These are phyloP conservation scores for Spea bombifrons DNA, from an alignment of 2,113 vertebrate species.

Conservation along the genomic window DNA sequence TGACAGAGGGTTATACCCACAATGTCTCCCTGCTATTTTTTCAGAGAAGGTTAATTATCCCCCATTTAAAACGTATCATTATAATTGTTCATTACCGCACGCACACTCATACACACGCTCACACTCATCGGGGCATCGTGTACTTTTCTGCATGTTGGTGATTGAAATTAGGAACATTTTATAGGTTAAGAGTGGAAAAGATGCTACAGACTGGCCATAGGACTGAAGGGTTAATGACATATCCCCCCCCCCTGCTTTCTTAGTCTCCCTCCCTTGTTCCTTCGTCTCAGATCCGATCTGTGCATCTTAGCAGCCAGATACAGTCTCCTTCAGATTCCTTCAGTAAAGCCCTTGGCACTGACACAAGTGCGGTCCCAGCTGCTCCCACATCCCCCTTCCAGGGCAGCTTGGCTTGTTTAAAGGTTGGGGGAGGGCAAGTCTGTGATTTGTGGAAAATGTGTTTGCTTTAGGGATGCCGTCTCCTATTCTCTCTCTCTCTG, in stretches of 20 bases:
- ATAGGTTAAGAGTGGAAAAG: too few species aligned
- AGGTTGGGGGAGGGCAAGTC: background rate
- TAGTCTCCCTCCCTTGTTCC: slow-evolving; percentile 38
- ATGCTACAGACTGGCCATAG: background rate
- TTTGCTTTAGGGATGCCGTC: too few species aligned
- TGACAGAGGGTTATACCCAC: too few species aligned
- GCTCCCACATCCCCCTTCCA: slow-evolving; percentile 87
- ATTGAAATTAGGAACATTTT: too few species aligned
- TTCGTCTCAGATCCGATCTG: slow-evolving; percentile 58
- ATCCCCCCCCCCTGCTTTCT: background rate
- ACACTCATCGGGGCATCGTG: too few species aligned
- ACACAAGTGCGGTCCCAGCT: slow-evolving; percentile 94
- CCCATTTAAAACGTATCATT: too few species aligned
- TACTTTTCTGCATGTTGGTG: too few species aligned
- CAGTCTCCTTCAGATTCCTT: slow-evolving; percentile 96
- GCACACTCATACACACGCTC: too few species aligned
- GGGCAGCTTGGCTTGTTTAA: slow-evolving; percentile 62
- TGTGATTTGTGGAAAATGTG: background rate
- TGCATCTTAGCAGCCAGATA: slow-evolving; percentile 65
- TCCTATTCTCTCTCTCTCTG: too few species aligned
- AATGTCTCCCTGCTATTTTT: too few species aligned
- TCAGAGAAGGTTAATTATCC: too few species aligned
- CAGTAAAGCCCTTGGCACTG: slow-evolving; percentile 95
- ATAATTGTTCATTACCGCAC: too few species aligned
- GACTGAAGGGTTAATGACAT: slow-evolving; percentile 14